phyloP scores from a whole-genome alignment of 2,797 vertebrate species.

The Sebastes miniatus region DNA sequence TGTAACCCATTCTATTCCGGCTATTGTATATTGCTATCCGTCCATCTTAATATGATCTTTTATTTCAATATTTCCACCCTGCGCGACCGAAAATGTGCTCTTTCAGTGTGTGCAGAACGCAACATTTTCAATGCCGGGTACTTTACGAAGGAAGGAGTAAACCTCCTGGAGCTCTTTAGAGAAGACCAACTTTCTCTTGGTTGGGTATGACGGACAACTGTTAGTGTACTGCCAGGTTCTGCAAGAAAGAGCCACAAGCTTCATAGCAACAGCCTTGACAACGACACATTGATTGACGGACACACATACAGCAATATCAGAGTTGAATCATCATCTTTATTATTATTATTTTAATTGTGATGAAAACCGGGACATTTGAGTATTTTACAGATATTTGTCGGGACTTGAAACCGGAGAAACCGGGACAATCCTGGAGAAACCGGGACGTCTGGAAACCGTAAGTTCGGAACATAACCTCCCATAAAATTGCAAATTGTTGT shows the following conservation, averaged over 20 bases:
- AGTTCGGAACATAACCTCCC: background rate
- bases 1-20: background rate
- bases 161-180: too few relatives aligned
- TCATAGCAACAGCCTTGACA: too few relatives aligned
- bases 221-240: too few relatives aligned
- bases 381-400: background rate
- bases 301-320: background rate
- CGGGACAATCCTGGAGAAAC: background rate
- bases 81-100: too few relatives aligned
- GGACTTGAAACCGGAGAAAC: background rate
- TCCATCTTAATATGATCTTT: background rate
- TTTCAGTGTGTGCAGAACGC: too few relatives aligned
- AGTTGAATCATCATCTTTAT: background rate
- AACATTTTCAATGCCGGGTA: too few relatives aligned
- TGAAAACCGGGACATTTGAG: background rate
- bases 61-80: background rate
- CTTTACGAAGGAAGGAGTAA: too few relatives aligned
- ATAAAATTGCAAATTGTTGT: background rate
- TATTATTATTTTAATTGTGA: background rate
- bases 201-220: too few relatives aligned
- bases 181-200: fast-evolving
- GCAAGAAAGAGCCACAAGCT: too few relatives aligned
- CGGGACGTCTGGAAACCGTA: too few relatives aligned
- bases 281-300: background rate
- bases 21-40: background rate